Conservation (phyloP, 2,797 vertebrate species). For the Dermochelys coriacea region DNA sequence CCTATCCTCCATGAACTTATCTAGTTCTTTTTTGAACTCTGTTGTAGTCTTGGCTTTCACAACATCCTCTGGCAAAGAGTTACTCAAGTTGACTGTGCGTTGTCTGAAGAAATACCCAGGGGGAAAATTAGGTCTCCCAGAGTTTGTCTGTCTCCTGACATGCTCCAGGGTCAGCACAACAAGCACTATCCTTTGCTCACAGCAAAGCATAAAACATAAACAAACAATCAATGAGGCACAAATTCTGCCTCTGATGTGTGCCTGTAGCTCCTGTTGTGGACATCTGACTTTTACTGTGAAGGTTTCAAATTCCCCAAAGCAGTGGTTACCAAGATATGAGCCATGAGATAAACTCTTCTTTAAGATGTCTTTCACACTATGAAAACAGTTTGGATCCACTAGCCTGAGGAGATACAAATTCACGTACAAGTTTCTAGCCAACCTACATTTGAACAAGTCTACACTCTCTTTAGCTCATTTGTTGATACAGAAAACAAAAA, state of each 20-base stretch:
- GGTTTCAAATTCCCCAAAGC: not conserved
- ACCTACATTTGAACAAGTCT: not conserved
- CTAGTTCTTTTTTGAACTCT: too few relatives aligned
- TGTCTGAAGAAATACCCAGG: not conserved
- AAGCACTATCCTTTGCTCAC: not conserved
- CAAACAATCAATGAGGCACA: not conserved
- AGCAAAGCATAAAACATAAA: not conserved
- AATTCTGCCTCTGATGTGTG: not conserved
- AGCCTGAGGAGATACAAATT: not conserved
- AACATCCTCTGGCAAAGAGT: too few relatives aligned
- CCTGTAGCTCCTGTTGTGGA: not conserved
- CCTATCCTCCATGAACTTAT: too few relatives aligned
- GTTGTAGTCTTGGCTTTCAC: too few relatives aligned
- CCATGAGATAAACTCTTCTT: not conserved
- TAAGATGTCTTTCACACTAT: not conserved
- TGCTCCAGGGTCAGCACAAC: not conserved
- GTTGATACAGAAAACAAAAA: not conserved
- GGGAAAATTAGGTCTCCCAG: slow-evolving; percentile 26
- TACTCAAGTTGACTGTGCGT: too few relatives aligned
- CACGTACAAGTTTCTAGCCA: not conserved
- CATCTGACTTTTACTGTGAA: not conserved
- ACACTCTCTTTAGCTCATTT: not conserved
- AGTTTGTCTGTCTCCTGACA: slow-evolving; percentile 42
- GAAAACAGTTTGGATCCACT: not conserved
- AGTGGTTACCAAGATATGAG: not conserved